Evolutionary conservation across 1,140 invertebrate species (phyloP), one percentile per base, ranked within the genome.

Genomic region (Theocolax elegans): DNA sequence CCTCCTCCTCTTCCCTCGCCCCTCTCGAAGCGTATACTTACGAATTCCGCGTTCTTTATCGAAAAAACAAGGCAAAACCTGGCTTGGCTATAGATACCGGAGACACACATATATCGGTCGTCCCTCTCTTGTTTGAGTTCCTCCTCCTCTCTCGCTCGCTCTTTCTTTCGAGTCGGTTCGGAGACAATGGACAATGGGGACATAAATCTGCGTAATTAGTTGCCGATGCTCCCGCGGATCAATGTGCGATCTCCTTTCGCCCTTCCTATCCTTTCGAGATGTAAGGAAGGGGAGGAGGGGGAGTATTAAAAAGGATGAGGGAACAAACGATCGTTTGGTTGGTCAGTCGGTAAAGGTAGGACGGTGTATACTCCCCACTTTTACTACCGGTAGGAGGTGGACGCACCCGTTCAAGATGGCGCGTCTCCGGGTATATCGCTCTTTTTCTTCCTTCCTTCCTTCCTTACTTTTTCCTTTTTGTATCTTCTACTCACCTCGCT

Each of bases 121-220:
- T 64, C 29, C 19, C 23, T 25, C 25, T 48, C 74, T 79, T 72
- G 63, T 63, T 64, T 58, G 68, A 25, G 64, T 40, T 66, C 74
- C 31, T 62, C 42, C 60, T 51, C 38, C 58, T 62, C 44, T 54
- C 31, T 77, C 69, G 27, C 62, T 72, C 62, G 67, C 63, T 72
- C 27, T 58, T 64, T 42, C 60, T 60, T n/a, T n/a, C n/a, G n/a
- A n/a, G n/a, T n/a, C n/a, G n/a, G n/a, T n/a, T 65, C 63, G 64
- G 79, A 87, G 86, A 89, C 87, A 89, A 89, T 89, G 87, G 87
- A 89, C 88, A 89, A 89, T 89, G 85, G 88, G 84, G 83, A 88
- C 88, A 89, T 89, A 89, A 89, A 89, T 89, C 88, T 88, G 87
- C 85, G 88, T 89, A 89, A 89, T 89, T 89, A 89, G 88, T 89